Evolutionary conservation across 2,113 vertebrate genomes (phyloP), one percentile per base, ranked within the genome.

Genomic region (Tamias sibiricus): DNA sequence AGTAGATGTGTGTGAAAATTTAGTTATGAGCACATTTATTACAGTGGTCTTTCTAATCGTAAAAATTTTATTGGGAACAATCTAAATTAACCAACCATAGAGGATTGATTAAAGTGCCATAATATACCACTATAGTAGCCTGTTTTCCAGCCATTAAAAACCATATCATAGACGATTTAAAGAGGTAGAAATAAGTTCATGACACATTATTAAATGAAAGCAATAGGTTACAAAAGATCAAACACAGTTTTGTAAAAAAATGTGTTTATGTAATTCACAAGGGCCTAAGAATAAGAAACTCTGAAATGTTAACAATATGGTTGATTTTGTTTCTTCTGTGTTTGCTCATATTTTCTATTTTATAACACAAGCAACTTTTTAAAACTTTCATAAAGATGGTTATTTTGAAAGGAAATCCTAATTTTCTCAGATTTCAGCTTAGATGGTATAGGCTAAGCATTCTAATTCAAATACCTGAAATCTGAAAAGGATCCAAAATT

Each of bases 171-270:
- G 64, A 75, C 91, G 30, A 81, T 62, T 69, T 79, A 81, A 68
- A 92, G 66, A 80, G 72, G 40, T 74, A 86, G 62, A 89, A 76
- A 66, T 76, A 57, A 19, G 3, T 80, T 90, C 35, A 72, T 49
- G 76, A 77, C 42, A 92, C 6, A 66, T 37, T 57, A 30, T 68
- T 94, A 87, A 96, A 88, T 47, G 49, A 79, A 93, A 68, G 69
- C n/a, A 92, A 44, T 30, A 95, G 49, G 6, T 49, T 90, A 19
- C 8, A 86, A 93, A 95, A 69, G 9, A 49, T 49, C 42, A 8
- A 68, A 49, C 17, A 22, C 22, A 69, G n/a, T 76, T 97, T 91
- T 95, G 88, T 11, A 64, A 91, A 89, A 94, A 47, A 20, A 42
- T 62, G 20, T 76, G 88, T 74, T 83, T 66, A 69, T 71, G 13